Evolutionary conservation across 1,140 invertebrate species (phyloP).

Genomic region (Wiebesia pumilae): DNA sequence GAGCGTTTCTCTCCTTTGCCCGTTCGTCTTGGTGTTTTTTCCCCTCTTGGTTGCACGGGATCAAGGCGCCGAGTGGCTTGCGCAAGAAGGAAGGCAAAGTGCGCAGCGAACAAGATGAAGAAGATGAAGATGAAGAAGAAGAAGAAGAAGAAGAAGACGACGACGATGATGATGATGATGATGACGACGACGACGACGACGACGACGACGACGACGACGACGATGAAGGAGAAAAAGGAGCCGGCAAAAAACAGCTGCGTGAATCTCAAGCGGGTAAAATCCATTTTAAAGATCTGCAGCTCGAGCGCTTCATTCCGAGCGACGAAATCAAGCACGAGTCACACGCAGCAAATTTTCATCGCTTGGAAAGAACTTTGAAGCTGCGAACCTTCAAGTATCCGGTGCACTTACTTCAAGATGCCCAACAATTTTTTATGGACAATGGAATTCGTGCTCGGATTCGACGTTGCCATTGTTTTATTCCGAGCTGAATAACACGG

Average conservation of each 20-base stretch:
- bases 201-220: not conserved
- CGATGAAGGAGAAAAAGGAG: not conserved
- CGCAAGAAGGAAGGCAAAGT: not conserved
- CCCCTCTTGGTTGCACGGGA: not conserved
- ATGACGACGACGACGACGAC: no score
- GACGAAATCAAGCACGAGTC: conserved; percentile 1
- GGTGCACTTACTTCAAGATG: no score
- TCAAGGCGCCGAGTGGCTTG: not conserved
- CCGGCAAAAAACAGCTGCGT: not conserved
- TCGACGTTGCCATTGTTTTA: not conserved
- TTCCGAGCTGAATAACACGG: not conserved
- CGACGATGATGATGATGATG: no score
- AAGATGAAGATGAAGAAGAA: not conserved
- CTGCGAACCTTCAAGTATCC: no score
- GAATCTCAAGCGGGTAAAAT: conserved; percentile 36
- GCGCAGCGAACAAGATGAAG: not conserved
- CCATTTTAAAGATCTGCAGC: conserved; percentile 28
- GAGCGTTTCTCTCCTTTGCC: not conserved
- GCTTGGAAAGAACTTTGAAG: not conserved
- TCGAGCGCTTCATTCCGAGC: not conserved
- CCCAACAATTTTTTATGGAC: not conserved
- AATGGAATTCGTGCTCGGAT: not conserved
- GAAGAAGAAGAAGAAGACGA: not conserved
- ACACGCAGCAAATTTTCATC: not conserved
- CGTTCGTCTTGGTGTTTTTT: not conserved